Conservation (phyloP, 1,140 invertebrate genomes). For the Asobara japonica region DNA sequence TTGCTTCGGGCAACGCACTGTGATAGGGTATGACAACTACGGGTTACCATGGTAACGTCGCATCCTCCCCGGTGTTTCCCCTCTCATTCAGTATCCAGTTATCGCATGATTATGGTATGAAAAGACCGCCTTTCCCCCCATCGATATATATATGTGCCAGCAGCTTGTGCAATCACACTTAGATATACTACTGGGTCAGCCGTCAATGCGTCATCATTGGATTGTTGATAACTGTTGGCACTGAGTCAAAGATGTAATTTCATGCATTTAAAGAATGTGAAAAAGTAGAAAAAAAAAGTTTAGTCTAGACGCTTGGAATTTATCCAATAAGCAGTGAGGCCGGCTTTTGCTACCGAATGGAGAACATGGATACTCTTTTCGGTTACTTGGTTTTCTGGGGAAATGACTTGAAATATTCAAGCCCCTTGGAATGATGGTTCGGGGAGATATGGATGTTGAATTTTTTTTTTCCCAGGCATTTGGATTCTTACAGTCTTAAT, state of each 20-base stretch:
- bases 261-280: not conserved
- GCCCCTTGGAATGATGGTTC: no score
- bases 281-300: not conserved
- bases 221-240: not conserved
- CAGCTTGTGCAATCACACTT: not conserved
- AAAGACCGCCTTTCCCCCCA: not conserved
- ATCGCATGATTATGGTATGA: constrained; percentile 36
- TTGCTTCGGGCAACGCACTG: not conserved
- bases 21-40: not conserved
- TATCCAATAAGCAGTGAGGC: no score
- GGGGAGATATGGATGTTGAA: no score
- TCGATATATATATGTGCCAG: constrained; percentile 5
- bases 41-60: not conserved
- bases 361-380: no score
- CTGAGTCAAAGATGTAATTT: not conserved
- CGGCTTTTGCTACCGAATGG: no score
- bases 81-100: constrained; percentile 31
- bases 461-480: no score
- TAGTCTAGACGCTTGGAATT: no score
- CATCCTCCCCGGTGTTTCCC: not conserved
- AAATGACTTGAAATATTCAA: no score
- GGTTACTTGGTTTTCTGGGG: no score
- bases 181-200: not conserved
- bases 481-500: no score
- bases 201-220: not conserved